Percentiles rank a stretch among this genome's conserved stretches.
Evolutionary conservation across 2,888 invertebrate genomes (phyloP).

Genomic region (Petrolisthes cinctipes): DNA sequence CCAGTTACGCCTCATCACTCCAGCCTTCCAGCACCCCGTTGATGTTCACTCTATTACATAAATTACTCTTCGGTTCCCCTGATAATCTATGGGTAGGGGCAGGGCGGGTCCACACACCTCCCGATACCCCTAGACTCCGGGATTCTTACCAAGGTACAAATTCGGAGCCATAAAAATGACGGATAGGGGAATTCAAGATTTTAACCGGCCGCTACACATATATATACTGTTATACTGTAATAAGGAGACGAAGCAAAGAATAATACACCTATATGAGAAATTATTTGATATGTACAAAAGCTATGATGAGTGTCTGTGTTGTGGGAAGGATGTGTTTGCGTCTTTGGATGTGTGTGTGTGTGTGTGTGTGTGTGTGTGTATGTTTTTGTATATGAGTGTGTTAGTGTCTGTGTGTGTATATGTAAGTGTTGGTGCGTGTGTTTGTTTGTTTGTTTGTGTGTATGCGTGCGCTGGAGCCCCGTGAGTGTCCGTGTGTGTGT

Average conservation of each 20-base stretch:
- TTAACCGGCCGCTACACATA: background rate
- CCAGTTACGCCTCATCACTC: background rate
- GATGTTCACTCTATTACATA: conserved; percentile 26
- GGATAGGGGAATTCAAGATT: conserved; percentile 12
- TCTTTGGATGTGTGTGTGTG: background rate
- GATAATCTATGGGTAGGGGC: background rate
- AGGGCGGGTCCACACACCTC: background rate
- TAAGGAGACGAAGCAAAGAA: conserved; percentile 23
- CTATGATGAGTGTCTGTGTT: background rate
- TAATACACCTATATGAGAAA: conserved; percentile 10
- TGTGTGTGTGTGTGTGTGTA: background rate
- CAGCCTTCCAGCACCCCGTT: background rate
- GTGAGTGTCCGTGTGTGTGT: conserved; percentile 23
- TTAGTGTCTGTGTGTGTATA: background rate
- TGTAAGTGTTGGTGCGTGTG: conserved; percentile 20
- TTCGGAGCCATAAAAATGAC: conserved; percentile 25
- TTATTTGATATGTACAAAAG: too few species aligned
- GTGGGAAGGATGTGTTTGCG: background rate
- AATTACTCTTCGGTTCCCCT: conserved; percentile 23
- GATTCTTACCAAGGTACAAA: conserved; percentile 27
- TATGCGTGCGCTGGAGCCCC: background rate
- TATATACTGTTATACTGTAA: background rate
- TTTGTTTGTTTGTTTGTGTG: conserved; percentile 28
- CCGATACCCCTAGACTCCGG: background rate
- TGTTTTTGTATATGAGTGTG: background rate